A percentile compares a stretch with the other conserved stretches of the same genome.
Conservation (phyloP, 2,113 vertebrate genomes). For the Neotoma lepida region DNA sequence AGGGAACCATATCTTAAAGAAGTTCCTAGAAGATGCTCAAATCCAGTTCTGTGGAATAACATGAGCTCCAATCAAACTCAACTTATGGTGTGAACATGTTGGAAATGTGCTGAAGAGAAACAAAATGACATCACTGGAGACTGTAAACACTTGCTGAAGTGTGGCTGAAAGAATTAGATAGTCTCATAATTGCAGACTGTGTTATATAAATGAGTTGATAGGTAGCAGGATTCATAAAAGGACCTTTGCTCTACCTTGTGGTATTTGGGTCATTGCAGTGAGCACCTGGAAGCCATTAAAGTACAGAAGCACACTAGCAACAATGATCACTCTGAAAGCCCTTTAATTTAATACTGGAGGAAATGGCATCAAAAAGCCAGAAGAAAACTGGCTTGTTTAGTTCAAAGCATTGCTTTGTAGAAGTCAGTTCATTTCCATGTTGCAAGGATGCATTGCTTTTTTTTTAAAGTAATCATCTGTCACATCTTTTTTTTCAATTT, state of each 20-base stretch:
- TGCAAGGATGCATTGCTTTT: neutral
- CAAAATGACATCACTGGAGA: neutral
- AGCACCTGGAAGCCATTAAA: neutral
- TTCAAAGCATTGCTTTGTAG: neutral
- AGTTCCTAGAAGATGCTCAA: neutral
- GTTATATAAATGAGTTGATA: neutral
- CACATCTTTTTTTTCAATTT: slow-evolving; percentile 9
- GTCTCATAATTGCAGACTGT: neutral
- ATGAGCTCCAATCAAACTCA: neutral
- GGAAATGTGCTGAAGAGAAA: neutral
- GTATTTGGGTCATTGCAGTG: neutral
- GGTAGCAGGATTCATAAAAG: neutral
- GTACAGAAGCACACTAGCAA: neutral
- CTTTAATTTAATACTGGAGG: neutral
- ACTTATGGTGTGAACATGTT: neutral
- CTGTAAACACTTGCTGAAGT: neutral
- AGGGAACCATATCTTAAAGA: neutral
- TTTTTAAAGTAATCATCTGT: slow-evolving; percentile 38
- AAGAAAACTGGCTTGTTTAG: neutral
- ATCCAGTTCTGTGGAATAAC: neutral
- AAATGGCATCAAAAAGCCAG: neutral
- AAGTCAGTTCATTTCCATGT: neutral
- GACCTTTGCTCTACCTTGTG: neutral
- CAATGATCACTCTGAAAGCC: neutral
- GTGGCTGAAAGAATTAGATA: neutral